These are phyloP conservation scores for Micropoecilia bifurca DNA, from an alignment of 2,797 vertebrate genomes.

Conservation along the genomic window DNA sequence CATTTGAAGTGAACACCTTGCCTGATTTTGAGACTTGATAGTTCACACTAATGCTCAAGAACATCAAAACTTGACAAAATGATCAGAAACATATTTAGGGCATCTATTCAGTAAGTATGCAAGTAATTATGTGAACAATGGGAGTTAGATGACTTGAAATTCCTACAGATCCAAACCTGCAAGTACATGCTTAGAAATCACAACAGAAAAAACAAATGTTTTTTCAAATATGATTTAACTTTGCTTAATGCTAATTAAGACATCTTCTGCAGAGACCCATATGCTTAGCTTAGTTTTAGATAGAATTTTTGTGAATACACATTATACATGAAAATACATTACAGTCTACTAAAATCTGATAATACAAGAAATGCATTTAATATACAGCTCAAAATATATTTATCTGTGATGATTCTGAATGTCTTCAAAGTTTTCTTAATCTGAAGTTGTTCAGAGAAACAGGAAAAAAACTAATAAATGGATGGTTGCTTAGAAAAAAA, in stretches of 20 bases:
- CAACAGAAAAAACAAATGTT: too few species aligned
- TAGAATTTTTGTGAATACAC: background rate
- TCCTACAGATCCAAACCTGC: background rate
- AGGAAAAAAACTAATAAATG: background rate
- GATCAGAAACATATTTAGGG: background rate
- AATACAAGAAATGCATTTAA: background rate
- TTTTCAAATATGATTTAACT: background rate
- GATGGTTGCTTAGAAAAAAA: background rate
- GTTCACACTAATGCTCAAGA: background rate
- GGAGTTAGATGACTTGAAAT: background rate
- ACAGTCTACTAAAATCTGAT: background rate
- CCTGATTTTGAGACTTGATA: background rate
- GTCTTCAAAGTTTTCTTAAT: background rate
- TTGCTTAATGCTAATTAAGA: background rate
- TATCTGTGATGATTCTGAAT: background rate
- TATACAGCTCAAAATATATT: background rate
- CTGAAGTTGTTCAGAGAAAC: background rate
- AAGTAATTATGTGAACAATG: background rate
- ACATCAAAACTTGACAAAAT: background rate
- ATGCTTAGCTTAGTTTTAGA: background rate
- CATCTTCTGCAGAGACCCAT: background rate
- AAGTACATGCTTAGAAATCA: background rate
- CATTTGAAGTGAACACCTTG: background rate
- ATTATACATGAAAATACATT: background rate
- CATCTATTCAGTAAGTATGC: background rate